Conservation (phyloP, 2,113 vertebrate species). For the Chauna torquata region DNA sequence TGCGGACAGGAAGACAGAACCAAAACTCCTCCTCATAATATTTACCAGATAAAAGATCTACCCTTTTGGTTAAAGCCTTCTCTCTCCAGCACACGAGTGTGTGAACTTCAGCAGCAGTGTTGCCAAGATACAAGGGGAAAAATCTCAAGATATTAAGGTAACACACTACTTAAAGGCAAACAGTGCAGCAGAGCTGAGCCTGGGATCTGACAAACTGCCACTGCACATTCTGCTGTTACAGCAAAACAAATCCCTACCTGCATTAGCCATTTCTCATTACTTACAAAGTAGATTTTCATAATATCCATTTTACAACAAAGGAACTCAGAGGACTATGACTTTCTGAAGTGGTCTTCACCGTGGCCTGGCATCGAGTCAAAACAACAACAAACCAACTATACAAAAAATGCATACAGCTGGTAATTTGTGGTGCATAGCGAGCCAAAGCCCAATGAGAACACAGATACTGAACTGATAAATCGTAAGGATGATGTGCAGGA, state of each 20-base stretch:
- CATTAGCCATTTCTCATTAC: slow-evolving; percentile 47
- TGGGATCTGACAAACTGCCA: slow-evolving; percentile 35
- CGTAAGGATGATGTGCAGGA: not conserved
- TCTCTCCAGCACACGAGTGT: not conserved
- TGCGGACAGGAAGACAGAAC: not conserved
- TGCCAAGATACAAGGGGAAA: slow-evolving; percentile 55
- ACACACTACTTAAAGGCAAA: slow-evolving; percentile 44
- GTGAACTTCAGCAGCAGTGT: slow-evolving; percentile 31
- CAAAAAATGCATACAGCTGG: not conserved
- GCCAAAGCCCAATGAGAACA: slow-evolving; percentile 20
- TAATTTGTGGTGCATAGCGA: not conserved
- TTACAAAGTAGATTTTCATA: slow-evolving; percentile 41
- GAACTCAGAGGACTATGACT: slow-evolving; percentile 26
- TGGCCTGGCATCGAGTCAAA: slow-evolving; percentile 14
- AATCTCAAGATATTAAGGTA: slow-evolving; percentile 45
- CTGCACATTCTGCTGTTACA: slow-evolving; percentile 38
- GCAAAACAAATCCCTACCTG: slow-evolving; percentile 61
- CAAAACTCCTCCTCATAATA: not conserved
- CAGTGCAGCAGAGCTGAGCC: not conserved
- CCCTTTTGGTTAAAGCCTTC: not conserved
- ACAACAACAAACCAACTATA: not conserved
- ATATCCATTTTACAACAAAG: slow-evolving; percentile 50
- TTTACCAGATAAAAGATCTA: not conserved
- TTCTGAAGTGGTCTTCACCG: slow-evolving; percentile 49
- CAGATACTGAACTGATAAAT: slow-evolving; percentile 37